Evolutionary conservation across 2,888 invertebrate species (phyloP).

Genomic region (Petrolisthes cinctipes): DNA sequence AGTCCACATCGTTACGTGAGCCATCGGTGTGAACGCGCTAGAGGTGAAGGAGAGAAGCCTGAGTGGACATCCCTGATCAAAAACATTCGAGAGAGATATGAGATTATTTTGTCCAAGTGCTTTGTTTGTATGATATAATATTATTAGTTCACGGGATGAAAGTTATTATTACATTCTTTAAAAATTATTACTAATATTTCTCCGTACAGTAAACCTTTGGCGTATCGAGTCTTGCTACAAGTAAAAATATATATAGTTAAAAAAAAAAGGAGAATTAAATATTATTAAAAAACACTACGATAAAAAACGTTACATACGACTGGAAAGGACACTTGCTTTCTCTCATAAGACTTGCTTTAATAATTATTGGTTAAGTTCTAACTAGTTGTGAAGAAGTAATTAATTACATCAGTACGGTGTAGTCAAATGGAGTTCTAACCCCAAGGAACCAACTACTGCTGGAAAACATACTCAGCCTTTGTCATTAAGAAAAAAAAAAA

Average conservation of each 20-base stretch:
- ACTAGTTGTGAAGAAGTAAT: conserved; percentile 43
- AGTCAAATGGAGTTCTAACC: conserved; percentile 14
- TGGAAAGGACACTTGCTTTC: conserved; percentile 59
- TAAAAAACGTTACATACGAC: conserved; percentile 56
- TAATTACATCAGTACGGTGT: conserved; percentile 28
- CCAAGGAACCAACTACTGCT: conserved; percentile 34
- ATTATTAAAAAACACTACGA: conserved; percentile 46
- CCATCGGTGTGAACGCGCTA: conserved; percentile 27
- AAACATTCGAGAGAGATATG: conserved; percentile 18
- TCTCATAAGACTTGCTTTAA: conserved; percentile 1
- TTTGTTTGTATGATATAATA: neutral
- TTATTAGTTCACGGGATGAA: neutral
- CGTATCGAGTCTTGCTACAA: conserved; percentile 11
- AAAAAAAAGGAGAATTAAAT: conserved; percentile 1
- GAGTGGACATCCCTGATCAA: conserved; percentile 57
- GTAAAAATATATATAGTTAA: neutral
- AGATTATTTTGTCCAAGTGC: neutral
- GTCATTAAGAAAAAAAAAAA: conserved; percentile 5
- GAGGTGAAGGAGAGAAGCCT: conserved; percentile 46
- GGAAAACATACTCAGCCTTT: conserved; percentile 48
- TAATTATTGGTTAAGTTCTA: conserved; percentile 32
- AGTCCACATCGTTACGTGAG: neutral
- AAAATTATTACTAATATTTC: neutral
- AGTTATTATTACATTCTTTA: neutral
- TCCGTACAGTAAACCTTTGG: conserved; percentile 11